A percentile compares a stretch with the other conserved stretches of the same genome.
phyloP scores from a whole-genome alignment of 2,888 invertebrate species.

The Andrena chrysosceles region DNA sequence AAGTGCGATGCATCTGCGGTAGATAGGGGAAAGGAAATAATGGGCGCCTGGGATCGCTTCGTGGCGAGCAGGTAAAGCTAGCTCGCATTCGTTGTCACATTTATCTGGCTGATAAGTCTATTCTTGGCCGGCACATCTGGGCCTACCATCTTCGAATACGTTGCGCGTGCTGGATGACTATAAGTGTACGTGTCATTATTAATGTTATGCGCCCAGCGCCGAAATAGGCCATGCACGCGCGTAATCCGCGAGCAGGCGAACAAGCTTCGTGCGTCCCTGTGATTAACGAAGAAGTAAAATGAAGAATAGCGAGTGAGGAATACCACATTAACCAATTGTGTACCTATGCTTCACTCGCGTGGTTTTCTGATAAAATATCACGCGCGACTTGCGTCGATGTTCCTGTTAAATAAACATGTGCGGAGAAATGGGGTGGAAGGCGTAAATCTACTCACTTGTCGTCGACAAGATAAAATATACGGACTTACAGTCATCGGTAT shows the following conservation, averaged over 20 bases:
- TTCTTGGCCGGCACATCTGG: slow-evolving; percentile 61
- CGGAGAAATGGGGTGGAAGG: not conserved
- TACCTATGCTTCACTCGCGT: not conserved
- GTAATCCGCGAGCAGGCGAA: not conserved
- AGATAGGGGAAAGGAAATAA: slow-evolving; percentile 70
- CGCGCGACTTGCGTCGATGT: not conserved
- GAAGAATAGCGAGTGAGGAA: not conserved
- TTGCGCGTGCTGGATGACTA: slow-evolving; percentile 56
- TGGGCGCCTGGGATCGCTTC: slow-evolving; percentile 61
- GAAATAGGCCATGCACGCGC: slow-evolving; percentile 42
- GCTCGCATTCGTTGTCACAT: slow-evolving; percentile 67
- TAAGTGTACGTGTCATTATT: slow-evolving; percentile 60
- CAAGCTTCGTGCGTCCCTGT: not conserved
- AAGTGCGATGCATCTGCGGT: slow-evolving; percentile 65
- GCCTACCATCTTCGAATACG: slow-evolving; percentile 63
- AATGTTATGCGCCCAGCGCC: slow-evolving; percentile 36
- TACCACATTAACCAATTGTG: not conserved
- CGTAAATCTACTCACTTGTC: not conserved
- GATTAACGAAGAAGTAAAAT: not conserved
- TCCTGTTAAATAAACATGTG: not conserved
- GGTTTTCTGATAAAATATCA: not conserved
- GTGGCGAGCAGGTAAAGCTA: slow-evolving; percentile 59
- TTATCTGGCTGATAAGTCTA: slow-evolving; percentile 71
- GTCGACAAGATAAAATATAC: not conserved
- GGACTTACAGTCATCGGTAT: too few species aligned